phyloP scores from a whole-genome alignment of 2,797 vertebrate species.

The Phalloptychus januarius region DNA sequence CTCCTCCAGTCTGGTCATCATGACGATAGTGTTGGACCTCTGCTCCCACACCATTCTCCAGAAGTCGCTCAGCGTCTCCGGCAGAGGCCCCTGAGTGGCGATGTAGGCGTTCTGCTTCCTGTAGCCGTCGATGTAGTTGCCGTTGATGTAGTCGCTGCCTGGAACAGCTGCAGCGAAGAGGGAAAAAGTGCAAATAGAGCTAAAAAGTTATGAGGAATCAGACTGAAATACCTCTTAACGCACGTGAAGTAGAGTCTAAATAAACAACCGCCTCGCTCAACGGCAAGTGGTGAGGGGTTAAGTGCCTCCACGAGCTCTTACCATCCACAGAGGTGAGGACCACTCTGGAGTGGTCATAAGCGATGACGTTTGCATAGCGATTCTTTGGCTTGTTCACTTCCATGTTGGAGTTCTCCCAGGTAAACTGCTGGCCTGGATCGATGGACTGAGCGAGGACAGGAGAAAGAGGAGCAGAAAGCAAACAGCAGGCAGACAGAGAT shows the following conservation, averaged over 20 bases:
- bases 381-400: conserved; percentile 98
- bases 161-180: conserved; percentile 65
- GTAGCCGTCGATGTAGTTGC: conserved; percentile 98
- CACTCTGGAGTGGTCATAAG: conserved; percentile 95
- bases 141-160: conserved; percentile 95
- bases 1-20: conserved; percentile 99
- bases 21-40: conserved; percentile 92
- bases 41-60: conserved; percentile 99
- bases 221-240: conserved; percentile 12
- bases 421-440: conserved; percentile 95
- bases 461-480: background rate
- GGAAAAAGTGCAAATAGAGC: background rate
- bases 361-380: conserved; percentile 96
- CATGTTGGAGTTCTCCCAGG: conserved; percentile 97
- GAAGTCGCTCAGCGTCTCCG: conserved; percentile 97
- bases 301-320: conserved; percentile 71
- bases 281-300: conserved; percentile 25
- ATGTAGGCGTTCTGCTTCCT: conserved; percentile 99
- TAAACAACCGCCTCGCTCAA: conserved; percentile 28
- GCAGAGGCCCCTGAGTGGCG: conserved; percentile 95
- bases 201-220: conserved; percentile 14
- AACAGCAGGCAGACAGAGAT: conserved; percentile 11
- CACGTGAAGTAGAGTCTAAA: conserved; percentile 26
- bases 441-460: conserved; percentile 84
- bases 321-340: conserved; percentile 93